Evolutionary conservation across 1,140 invertebrate genomes (phyloP).

Genomic region (Stegodyphus dumicola): DNA sequence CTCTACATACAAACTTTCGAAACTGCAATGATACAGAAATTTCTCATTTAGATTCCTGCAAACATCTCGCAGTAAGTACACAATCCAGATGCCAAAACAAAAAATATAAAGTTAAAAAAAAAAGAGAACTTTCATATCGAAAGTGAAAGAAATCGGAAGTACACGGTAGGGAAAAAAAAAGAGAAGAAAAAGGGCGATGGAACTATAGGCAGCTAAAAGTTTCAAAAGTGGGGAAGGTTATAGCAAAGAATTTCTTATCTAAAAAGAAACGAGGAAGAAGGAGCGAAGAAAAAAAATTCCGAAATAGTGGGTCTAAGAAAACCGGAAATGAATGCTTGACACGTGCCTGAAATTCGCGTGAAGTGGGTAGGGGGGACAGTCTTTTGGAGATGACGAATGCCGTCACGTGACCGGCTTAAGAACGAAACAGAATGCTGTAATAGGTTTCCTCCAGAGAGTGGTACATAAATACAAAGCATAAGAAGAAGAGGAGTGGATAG

Average conservation of each 20-base stretch:
- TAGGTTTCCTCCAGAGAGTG: slow-evolving; percentile 20
- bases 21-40: background rate
- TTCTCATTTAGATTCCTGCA: slow-evolving; percentile 40
- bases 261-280: background rate
- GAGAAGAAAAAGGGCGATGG: slow-evolving; percentile 2
- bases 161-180: background rate
- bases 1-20: too few species aligned
- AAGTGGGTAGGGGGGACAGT: background rate
- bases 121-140: slow-evolving; percentile 31
- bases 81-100: slow-evolving; percentile 22
- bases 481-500: slow-evolving; percentile 1
- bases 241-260: slow-evolving; percentile 52
- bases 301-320: slow-evolving; percentile 18
- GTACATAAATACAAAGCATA: slow-evolving; percentile 11
- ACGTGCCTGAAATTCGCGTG: slow-evolving; percentile 48
- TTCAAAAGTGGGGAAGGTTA: slow-evolving; percentile 36
- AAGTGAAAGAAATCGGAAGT: slow-evolving; percentile 51
- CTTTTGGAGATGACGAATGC: slow-evolving; percentile 47
- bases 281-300: background rate
- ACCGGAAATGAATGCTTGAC: slow-evolving; percentile 60
- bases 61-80: slow-evolving; percentile 18
- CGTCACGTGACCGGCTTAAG: slow-evolving; percentile 44
- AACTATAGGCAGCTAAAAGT: slow-evolving; percentile 23
- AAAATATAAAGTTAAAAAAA: slow-evolving; percentile 19
- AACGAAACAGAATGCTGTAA: slow-evolving; percentile 44